phyloP scores from a whole-genome alignment of 2,888 invertebrate genomes.

The Drosophila suboccidentalis region DNA sequence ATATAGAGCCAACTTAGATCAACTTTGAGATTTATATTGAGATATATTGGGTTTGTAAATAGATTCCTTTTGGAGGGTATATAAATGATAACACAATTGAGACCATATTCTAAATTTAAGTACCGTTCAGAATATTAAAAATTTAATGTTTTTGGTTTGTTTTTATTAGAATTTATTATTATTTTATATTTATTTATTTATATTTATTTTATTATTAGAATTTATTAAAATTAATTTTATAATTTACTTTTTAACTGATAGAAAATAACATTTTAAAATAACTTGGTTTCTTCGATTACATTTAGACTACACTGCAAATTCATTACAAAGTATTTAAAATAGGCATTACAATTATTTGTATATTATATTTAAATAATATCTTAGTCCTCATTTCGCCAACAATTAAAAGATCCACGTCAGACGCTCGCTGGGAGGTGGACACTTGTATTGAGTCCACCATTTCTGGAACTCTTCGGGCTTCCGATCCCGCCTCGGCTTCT shows the following conservation, averaged over 20 bases:
- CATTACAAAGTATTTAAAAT: neutral
- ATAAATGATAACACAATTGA: too few relatives aligned
- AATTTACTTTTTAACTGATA: neutral
- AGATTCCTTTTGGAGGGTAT: too few relatives aligned
- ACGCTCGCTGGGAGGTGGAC: neutral
- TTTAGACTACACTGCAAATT: neutral
- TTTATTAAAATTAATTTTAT: neutral
- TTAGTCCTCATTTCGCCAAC: neutral
- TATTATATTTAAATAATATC: neutral
- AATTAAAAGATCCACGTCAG: neutral
- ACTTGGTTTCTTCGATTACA: neutral
- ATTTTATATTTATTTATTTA: too few relatives aligned
- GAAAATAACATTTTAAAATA: neutral
- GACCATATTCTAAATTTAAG: too few relatives aligned
- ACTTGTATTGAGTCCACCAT: slow-evolving; percentile 58
- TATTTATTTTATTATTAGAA: neutral
- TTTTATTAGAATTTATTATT: too few relatives aligned
- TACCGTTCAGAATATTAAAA: too few relatives aligned
- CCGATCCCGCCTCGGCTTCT: slow-evolving; percentile 1
- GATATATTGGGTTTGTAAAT: too few relatives aligned
- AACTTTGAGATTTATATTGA: neutral
- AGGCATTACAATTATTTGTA: neutral
- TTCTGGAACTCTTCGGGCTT: slow-evolving; percentile 28
- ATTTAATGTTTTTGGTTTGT: too few relatives aligned
- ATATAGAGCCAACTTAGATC: slow-evolving; percentile 1